Base-by-base conservation (phyloP, 1,140 invertebrate genomes). In the Liolophura sinensis region DNA sequence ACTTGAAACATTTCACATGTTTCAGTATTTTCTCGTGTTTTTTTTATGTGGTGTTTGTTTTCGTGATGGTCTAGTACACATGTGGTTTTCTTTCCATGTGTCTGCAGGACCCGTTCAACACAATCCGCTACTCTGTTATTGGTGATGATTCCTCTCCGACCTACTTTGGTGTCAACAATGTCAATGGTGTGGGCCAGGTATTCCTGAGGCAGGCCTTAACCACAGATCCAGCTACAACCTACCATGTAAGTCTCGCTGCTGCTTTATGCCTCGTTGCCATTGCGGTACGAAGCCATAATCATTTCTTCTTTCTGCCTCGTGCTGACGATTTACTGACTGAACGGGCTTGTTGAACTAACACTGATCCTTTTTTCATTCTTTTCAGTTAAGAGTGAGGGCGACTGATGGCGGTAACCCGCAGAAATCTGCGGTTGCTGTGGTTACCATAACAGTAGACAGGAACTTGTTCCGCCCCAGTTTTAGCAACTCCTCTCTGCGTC, bases 381-480 rank as follows among this genome's bases (percentile, higher is more conserved):
- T 69, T 20, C 56, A 82, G 80, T 62, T 79, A 18, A 72, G 16
- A 22, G 69, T 80, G 14, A 49, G 59, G 61, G 85, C 95, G 1
- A 89, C 88, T 24, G 97, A 99, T 86, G 89, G 89, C 52, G 96
- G 96, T 5, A 87, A 87, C 57, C 95, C 95, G 12, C 77, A 91
- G 0, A 86, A 95, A 31, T 92, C 91, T 57, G 91, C 93, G 0
- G 91, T 90, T 15, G 91, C 92, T 27, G 93, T 90, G 60, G 90
- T 97, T 49, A 86, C 90, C 60, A 73, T 80, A 14, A 73, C 48
- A 20, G 92, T 98, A 0, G 55, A 72, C 14, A 65, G 73, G 14
- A 80, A 80, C 64, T 31, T 69, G 22, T 71, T 68, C 62, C 27
- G 60, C 24, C 78, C 78, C 12, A 22, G 57, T 5, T 76, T 74